These are phyloP conservation scores for Pavo muticus DNA, from an alignment of 2,113 vertebrate genomes.

Conservation along the genomic window DNA sequence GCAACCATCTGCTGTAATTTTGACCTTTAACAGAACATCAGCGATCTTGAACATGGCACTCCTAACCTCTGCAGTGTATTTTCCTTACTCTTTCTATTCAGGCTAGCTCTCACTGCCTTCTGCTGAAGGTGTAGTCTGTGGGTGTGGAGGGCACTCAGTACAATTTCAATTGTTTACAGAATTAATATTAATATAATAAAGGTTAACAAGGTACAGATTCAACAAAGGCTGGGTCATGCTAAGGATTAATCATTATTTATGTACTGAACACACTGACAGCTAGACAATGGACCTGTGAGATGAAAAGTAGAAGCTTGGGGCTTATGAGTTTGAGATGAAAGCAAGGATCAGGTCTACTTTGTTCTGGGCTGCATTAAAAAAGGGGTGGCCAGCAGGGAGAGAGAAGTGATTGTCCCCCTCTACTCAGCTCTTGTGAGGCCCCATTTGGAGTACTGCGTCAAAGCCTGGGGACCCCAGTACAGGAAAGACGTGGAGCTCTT, in stretches of 20 bases:
- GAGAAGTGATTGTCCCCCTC: no score
- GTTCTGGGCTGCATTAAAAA: no score
- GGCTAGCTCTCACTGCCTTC: neutral
- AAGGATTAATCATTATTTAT: neutral
- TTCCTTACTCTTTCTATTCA: neutral
- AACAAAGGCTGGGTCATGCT: slow-evolving; percentile 8
- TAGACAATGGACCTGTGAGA: slow-evolving; percentile 20
- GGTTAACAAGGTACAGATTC: slow-evolving; percentile 21
- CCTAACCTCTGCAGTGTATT: neutral
- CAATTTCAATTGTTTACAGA: slow-evolving; percentile 10
- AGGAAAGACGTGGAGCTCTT: no score
- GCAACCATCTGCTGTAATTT: neutral
- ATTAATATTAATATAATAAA: slow-evolving; percentile 27
- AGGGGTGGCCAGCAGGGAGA: no score
- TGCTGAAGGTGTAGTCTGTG: neutral
- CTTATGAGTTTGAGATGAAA: slow-evolving; percentile 5
- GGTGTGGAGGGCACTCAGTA: neutral
- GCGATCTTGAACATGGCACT: no score
- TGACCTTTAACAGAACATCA: neutral
- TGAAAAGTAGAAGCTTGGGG: neutral
- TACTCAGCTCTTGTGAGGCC: no score
- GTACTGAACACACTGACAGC: slow-evolving; percentile 20
- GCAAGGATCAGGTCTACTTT: neutral
- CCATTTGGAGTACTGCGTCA: no score
- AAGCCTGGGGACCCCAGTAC: no score